Base-by-base conservation (phyloP, 2,797 vertebrate genomes). In the Falco naumanni region DNA sequence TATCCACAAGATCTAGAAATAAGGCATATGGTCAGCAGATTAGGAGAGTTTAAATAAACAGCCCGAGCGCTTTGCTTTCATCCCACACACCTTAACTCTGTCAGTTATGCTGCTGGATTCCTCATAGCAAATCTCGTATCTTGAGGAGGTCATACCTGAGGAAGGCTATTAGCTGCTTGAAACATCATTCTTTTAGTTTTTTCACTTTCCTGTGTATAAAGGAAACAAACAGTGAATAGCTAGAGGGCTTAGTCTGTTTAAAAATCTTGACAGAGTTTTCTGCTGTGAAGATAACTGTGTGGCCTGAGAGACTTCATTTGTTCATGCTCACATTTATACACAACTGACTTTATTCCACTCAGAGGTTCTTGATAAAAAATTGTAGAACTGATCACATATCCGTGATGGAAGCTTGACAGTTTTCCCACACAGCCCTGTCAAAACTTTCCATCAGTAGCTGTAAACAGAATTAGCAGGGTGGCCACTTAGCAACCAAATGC, bases 111-210 rank as follows among this genome's bases (percentile, higher is more conserved):
- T 95, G 70, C 76, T 86, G 86, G 71, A 51, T 95, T 89, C 85
- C 91, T 94, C 85, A 81, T 10, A 78, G 57, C 50, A 95, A 89
- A 77, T 95, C 84, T 77, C 47, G 0, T 53, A 47, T 74, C 79
- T 84, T 43, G 84, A 76, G 90, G 79, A 94, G 70, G 82, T 98
- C 97, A 98, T 85, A 98, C 97, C 91, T 98, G 98, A 88, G 98
- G 97, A 97, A 98, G 87, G 75, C 97, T 97, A 97, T 96, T 97
- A 90, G 97, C 61, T 96, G 97, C 77, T 81, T 98, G 97, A 94
- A 98, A 98, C 10, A 97, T 93, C 79, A 89, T 92, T 95, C 95
- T 97, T 92, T 98, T 97, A 75, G 86, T 92, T 97, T 95, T 98
- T 91, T 98, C 97, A 6, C 91, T 98, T 96, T 97, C 97, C 98